A percentile compares a stretch with the other conserved stretches of the same genome.
phyloP scores from a whole-genome alignment of 2,888 invertebrate genomes.

The Strigamia transsilvanica region DNA sequence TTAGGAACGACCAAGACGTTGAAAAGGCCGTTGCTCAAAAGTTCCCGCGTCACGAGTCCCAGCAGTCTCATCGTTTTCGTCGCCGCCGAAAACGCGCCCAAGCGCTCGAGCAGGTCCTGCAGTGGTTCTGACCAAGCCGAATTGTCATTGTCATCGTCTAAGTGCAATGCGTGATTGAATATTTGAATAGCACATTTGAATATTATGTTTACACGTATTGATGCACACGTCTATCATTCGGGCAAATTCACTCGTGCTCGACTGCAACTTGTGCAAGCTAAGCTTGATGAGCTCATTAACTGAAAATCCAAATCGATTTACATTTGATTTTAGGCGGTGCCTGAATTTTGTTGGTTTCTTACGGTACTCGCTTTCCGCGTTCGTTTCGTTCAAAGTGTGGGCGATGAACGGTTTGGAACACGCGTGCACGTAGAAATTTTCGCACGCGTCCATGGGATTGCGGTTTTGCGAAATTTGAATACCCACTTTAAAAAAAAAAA shows the following conservation, averaged over 20 bases:
- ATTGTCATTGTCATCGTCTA: not conserved
- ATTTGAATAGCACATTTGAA: no score
- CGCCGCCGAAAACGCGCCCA: not conserved
- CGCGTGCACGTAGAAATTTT: not conserved
- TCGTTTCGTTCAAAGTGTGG: not conserved
- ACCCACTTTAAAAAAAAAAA: not conserved
- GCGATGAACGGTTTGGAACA: not conserved
- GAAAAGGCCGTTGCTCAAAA: not conserved
- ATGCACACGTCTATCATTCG: not conserved
- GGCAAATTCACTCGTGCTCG: not conserved
- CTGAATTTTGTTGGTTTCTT: no score
- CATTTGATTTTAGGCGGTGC: no score
- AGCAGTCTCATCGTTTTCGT: not conserved
- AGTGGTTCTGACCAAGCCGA: not conserved
- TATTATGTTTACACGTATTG: no score
- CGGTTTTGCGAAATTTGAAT: not conserved
- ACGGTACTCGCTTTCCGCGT: not conserved
- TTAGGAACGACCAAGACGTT: not conserved
- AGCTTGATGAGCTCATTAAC: not conserved
- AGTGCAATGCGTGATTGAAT: no score
- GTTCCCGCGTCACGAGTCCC: not conserved
- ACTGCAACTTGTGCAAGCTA: not conserved
- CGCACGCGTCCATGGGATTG: not conserved
- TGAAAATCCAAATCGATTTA: no score
- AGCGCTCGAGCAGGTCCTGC: not conserved